These are phyloP conservation scores for Oreochromis grahami DNA, from an alignment of 2,797 vertebrate species.

Conservation along the genomic window DNA sequence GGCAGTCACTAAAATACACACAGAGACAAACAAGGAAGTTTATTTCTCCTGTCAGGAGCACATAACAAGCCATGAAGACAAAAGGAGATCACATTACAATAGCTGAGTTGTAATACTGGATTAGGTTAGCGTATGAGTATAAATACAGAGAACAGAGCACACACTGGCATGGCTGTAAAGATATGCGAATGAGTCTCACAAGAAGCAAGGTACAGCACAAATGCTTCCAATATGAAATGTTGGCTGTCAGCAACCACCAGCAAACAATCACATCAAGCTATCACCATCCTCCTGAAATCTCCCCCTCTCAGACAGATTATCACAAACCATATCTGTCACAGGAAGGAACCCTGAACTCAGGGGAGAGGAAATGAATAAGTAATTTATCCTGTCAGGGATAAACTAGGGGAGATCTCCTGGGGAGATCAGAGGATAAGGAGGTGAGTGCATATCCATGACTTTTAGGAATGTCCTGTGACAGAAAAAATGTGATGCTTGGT, in stretches of 20 bases:
- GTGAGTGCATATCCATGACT: slow-evolving; percentile 13
- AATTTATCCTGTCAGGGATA: slow-evolving; percentile 21
- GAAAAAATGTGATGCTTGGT: slow-evolving; percentile 16
- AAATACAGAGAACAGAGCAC: neutral
- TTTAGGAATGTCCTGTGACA: slow-evolving; percentile 14
- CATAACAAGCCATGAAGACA: neutral
- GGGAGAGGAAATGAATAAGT: slow-evolving; percentile 60
- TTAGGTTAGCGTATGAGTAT: neutral
- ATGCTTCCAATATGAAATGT: neutral
- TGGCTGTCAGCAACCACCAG: neutral
- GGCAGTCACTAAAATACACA: neutral
- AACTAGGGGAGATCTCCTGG: neutral
- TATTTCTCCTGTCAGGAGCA: neutral
- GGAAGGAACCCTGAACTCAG: slow-evolving; percentile 29
- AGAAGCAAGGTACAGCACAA: neutral
- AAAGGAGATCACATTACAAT: neutral
- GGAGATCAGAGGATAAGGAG: slow-evolving; percentile 20
- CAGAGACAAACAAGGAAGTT: neutral
- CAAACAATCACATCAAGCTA: neutral
- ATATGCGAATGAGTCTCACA: neutral
- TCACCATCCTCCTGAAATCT: neutral
- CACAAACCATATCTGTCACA: slow-evolving; percentile 35
- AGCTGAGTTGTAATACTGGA: neutral
- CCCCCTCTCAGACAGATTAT: slow-evolving; percentile 38
- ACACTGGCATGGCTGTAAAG: neutral